A percentile compares a stretch with the other conserved stretches of the same genome.
phyloP scores from a whole-genome alignment of 2,113 vertebrate genomes.

The Lepisosteus osseus region DNA sequence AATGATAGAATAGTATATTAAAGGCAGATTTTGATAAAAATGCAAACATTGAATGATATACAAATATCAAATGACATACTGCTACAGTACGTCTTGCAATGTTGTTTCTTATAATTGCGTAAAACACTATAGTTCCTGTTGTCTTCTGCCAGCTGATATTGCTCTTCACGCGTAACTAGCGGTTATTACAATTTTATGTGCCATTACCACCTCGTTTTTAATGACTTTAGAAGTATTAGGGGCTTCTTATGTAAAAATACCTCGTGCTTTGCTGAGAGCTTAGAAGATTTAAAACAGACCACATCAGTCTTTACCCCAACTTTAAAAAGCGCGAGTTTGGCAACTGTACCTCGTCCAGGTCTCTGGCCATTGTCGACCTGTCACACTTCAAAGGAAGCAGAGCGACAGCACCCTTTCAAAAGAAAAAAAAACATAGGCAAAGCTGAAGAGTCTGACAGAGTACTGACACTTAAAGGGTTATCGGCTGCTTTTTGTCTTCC shows the following conservation, averaged over 20 bases:
- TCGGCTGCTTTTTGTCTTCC: background rate
- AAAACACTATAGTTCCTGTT: too few species aligned
- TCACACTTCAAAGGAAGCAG: constrained; percentile 84
- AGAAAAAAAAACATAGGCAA: constrained; percentile 31
- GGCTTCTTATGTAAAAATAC: background rate
- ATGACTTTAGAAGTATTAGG: background rate
- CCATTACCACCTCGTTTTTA: background rate
- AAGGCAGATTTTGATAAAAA: too few species aligned
- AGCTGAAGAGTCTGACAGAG: background rate
- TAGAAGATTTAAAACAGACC: constrained; percentile 44
- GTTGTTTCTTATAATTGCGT: too few species aligned
- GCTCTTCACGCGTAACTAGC: too few species aligned
- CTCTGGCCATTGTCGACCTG: constrained; percentile 82
- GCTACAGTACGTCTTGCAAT: too few species aligned
- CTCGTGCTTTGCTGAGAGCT: constrained; percentile 16
- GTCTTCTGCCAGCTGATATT: too few species aligned
- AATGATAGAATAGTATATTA: too few species aligned
- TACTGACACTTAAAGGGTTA: background rate
- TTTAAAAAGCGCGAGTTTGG: constrained; percentile 48
- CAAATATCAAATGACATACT: too few species aligned
- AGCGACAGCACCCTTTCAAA: constrained; percentile 71
- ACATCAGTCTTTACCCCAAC: background rate
- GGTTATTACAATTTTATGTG: too few species aligned
- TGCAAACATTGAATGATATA: too few species aligned
- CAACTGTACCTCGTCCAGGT: constrained; percentile 60